phyloP scores from a whole-genome alignment of 2,888 invertebrate genomes.

The Chrysolina haemoptera region DNA sequence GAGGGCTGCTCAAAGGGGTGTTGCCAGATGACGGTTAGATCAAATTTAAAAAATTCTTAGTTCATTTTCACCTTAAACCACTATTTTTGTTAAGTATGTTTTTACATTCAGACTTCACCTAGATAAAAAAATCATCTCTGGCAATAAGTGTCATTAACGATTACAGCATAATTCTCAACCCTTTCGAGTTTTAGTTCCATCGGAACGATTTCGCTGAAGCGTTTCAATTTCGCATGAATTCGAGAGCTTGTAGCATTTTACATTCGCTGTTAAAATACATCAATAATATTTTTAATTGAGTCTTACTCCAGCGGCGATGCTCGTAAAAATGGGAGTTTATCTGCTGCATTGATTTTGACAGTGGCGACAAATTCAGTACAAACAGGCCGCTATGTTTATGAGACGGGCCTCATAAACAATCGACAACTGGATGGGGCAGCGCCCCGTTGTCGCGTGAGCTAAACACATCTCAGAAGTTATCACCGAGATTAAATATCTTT shows the following conservation, averaged over 20 bases:
- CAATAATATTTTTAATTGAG: constrained; percentile 64
- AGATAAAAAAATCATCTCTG: too few species aligned
- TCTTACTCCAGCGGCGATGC: constrained; percentile 54
- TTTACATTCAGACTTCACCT: too few species aligned
- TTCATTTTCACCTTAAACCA: too few species aligned
- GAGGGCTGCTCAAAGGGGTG: too few species aligned
- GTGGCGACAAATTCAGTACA: constrained; percentile 67
- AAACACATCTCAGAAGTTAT: constrained; percentile 58
- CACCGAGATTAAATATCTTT: constrained; percentile 55
- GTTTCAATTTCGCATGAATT: constrained; percentile 2
- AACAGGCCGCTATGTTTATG: constrained; percentile 65
- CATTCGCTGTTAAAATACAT: constrained; percentile 35
- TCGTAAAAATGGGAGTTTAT: constrained; percentile 63
- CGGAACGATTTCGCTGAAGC: background rate
- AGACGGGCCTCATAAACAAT: constrained; percentile 63
- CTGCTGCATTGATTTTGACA: constrained; percentile 64
- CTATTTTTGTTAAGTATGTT: too few species aligned
- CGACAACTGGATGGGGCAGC: constrained; percentile 58
- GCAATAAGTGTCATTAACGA: too few species aligned
- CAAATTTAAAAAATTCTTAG: too few species aligned
- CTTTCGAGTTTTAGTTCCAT: background rate
- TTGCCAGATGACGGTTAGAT: too few species aligned
- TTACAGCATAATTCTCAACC: too few species aligned
- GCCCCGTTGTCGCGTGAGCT: constrained; percentile 65
- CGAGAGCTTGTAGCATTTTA: background rate